Evolutionary conservation across 2,888 invertebrate genomes (phyloP), one percentile per base, ranked within the genome.

Genomic region (Crossocerus cetratus): DNA sequence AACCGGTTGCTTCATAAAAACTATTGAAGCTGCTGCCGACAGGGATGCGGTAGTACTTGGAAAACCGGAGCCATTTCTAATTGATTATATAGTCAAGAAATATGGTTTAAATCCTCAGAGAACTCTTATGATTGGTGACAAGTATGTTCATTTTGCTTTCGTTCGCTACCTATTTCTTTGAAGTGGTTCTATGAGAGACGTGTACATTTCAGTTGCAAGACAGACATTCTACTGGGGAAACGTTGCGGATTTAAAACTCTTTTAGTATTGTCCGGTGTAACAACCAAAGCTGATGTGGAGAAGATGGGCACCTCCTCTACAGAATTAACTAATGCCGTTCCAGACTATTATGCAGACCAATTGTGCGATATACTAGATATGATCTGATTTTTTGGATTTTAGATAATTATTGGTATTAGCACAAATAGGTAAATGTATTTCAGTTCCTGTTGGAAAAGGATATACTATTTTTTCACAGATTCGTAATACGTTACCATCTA

Each of bases 101-200:
- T 94, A 95, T 88, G 93, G 94, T n/a, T 92, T 98, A 64, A 92
- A 96, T 87, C 96, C 98, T 0, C 91, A 93, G 56, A 93, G 96
- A 83, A 97, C 98, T 13, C 91, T 98, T 62, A 97, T 98, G 96
- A 95, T 98, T 89, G 98, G 98, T 43, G 98, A 98, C 90, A 94
- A 96, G 93, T 93, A 86, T 86, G 84, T 80, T 66, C 59, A 32
- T 23, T 32, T 32, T n/a, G 13, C 2, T 44, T 42, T 32, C 14
- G 18, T 42, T 42, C 32, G 11, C 8, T 32, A 32, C 11, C 32
- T 32, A 8, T 5, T 32, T 32, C 49, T 49, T 49, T 43, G 4
- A 49, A 14, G 49, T 13, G 13, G 1, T n/a, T n/a, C 3, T 32
- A 32, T 32, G 11, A 32, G 8, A 32, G 11, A 32, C 11, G 32